phyloP scores from a whole-genome alignment of 2,797 vertebrate genomes.

The Thamnophis elegans region DNA sequence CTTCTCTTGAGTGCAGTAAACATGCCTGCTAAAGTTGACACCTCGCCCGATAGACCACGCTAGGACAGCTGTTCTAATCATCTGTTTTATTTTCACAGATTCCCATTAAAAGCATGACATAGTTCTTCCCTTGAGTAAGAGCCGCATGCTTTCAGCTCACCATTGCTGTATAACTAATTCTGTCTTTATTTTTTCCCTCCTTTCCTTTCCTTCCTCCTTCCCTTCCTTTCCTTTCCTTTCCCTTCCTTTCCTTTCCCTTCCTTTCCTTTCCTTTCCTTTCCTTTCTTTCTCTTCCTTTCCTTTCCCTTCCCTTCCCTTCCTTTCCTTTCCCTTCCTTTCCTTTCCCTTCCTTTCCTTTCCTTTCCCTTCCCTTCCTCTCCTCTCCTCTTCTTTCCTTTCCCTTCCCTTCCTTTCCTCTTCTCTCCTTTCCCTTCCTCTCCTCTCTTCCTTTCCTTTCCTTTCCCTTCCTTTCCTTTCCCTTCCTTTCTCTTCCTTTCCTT shows the following conservation, averaged over 20 bases:
- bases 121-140: conserved; percentile 80
- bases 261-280: no score
- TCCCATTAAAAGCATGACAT: conserved; percentile 85
- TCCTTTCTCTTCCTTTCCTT: no score
- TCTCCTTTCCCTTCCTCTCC: no score
- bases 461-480: no score
- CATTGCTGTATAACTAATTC: conserved; percentile 94
- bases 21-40: conserved; percentile 51
- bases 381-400: conserved; percentile 80
- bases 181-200: conserved; percentile 88
- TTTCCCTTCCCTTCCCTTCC: no score
- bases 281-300: no score
- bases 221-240: background rate
- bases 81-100: conserved; percentile 75
- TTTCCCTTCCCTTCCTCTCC: conserved; percentile 51
- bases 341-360: no score
- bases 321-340: no score
- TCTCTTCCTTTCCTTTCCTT: no score
- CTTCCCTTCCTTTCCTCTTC: no score
- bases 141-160: conserved; percentile 83
- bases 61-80: conserved; percentile 61
- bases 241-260: no score
- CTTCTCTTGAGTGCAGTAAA: conserved; percentile 43
- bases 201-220: conserved; percentile 12
- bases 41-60: conserved; percentile 56